phyloP scores from a whole-genome alignment of 2,888 invertebrate species.

The Cataglyphis altisquamis region DNA sequence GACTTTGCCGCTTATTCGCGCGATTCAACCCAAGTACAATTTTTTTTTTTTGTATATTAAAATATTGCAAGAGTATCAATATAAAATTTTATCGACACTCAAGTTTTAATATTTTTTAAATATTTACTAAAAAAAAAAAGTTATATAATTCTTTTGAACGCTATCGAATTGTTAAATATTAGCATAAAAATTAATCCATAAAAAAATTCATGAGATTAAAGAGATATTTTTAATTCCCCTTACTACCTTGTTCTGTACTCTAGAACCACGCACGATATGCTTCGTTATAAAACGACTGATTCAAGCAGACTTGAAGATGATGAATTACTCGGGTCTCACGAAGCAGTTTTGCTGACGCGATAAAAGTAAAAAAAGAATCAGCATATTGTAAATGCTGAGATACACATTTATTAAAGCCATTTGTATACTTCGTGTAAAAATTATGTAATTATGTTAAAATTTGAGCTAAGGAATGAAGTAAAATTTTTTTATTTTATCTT shows the following conservation, averaged over 20 bases:
- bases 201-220: not conserved
- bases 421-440: not conserved
- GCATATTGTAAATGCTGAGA: slow-evolving; percentile 37
- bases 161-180: not conserved
- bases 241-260: not conserved
- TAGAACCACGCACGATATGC: not conserved
- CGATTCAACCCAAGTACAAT: not conserved
- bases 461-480: not conserved
- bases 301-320: slow-evolving; percentile 42
- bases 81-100: not conserved
- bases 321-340: slow-evolving; percentile 57
- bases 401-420: not conserved
- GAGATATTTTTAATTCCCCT: not conserved
- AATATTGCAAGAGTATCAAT: not conserved
- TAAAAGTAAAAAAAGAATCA: slow-evolving; percentile 56
- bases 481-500: not conserved
- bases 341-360: slow-evolving; percentile 57
- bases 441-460: not conserved
- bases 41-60: not conserved
- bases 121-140: not conserved
- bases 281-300: slow-evolving; percentile 33
- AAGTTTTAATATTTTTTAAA: not conserved
- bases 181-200: not conserved
- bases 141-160: not conserved
- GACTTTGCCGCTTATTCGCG: too few species aligned